Conservation (phyloP, 1,140 invertebrate species). For the Catajapyx aquilonaris region DNA sequence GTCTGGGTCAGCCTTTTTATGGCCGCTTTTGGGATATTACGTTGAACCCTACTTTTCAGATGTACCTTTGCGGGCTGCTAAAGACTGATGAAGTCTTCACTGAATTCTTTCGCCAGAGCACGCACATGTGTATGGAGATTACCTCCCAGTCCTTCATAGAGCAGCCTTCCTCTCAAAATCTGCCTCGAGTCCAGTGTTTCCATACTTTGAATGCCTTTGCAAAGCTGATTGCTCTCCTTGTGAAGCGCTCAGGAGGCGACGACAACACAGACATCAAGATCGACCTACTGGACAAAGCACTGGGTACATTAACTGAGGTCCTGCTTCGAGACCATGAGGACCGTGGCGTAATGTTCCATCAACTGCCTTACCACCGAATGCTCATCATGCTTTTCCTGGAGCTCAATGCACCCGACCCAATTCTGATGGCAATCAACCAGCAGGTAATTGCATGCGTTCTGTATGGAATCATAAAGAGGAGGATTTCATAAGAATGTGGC, state of each 20-base stretch:
- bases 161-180: conserved; percentile 28
- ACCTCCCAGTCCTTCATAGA: conserved; percentile 58
- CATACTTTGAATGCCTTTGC: conserved; percentile 90
- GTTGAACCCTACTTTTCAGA: conserved; percentile 28
- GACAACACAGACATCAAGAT: conserved; percentile 83
- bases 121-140: conserved; percentile 89
- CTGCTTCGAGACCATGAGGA: conserved; percentile 86
- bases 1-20: conserved; percentile 4
- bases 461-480: background rate
- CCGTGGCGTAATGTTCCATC: conserved; percentile 69
- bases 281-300: conserved; percentile 86
- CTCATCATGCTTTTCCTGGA: conserved; percentile 96
- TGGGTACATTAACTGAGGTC: conserved; percentile 88
- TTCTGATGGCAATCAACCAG: conserved; percentile 77
- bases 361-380: conserved; percentile 91
- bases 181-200: conserved; percentile 77
- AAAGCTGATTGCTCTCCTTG: conserved; percentile 74
- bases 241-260: conserved; percentile 84
- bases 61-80: conserved; percentile 90
- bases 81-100: conserved; percentile 96
- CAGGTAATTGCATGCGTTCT: conserved; percentile 27
- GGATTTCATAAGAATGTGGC: no score
- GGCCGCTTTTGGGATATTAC: no score
- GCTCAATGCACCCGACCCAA: conserved; percentile 76
- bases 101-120: conserved; percentile 88